A percentile compares a stretch with the other conserved stretches of the same genome.
phyloP scores from a whole-genome alignment of 2,888 invertebrate species.

The Ichneumoninae sp. region DNA sequence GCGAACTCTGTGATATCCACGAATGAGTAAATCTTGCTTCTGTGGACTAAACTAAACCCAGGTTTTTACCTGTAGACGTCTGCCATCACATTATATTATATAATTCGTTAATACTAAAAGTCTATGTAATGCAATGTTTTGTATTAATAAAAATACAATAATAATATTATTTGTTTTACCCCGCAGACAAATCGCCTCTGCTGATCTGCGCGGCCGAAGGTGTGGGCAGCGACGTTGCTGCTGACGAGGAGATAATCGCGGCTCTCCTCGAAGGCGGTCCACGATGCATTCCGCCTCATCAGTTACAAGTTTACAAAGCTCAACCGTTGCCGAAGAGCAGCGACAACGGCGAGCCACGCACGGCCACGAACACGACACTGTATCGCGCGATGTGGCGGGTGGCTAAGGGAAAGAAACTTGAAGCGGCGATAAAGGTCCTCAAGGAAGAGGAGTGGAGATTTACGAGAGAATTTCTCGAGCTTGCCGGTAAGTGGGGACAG shows the following conservation, averaged over 20 bases:
- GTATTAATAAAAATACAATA: no score
- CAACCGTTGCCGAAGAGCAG: constrained; percentile 79
- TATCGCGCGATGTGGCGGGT: constrained; percentile 92
- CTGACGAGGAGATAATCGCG: constrained; percentile 85
- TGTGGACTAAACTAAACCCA: no score
- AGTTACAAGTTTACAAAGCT: constrained; percentile 89
- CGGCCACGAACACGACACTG: constrained; percentile 73
- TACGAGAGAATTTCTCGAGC: constrained; percentile 90
- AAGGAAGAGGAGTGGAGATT: constrained; percentile 86
- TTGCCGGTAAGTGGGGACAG: constrained; percentile 92
- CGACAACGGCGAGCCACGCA: constrained; percentile 68
- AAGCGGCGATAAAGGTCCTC: constrained; percentile 92
- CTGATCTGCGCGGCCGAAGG: constrained; percentile 88
- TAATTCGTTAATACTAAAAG: no score
- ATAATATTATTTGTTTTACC: no score
- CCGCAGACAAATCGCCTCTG: constrained; percentile 89
- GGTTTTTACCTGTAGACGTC: no score
- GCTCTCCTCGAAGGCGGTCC: constrained; percentile 85
- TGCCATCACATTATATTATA: no score
- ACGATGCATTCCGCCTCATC: constrained; percentile 88
- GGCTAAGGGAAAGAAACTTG: constrained; percentile 90
- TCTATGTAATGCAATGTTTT: no score
- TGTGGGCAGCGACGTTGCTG: constrained; percentile 86
- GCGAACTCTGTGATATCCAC: no score
- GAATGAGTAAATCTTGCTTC: no score